These are phyloP conservation scores for Vimba vimba DNA, from an alignment of 2,113 vertebrate species.

Conservation along the genomic window DNA sequence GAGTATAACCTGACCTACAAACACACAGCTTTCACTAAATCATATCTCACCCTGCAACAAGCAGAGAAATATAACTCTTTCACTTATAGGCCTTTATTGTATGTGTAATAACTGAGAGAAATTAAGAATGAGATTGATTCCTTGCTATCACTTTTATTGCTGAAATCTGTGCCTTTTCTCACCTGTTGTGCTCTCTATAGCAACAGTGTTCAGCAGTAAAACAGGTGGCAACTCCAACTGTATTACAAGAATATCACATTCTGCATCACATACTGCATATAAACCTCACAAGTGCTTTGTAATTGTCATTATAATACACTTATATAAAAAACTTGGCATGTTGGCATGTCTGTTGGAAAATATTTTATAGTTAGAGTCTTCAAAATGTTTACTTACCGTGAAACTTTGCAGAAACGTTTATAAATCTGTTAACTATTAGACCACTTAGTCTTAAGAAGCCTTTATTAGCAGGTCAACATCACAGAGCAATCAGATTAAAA, in stretches of 20 bases:
- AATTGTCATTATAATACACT: neutral
- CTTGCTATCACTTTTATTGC: neutral
- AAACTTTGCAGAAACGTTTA: neutral
- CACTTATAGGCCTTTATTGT: neutral
- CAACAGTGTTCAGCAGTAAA: neutral
- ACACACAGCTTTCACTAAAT: neutral
- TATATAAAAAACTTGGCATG: neutral
- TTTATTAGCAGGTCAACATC: neutral
- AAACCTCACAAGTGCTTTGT: neutral
- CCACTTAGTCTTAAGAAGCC: neutral
- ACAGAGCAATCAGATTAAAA: neutral
- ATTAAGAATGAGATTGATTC: neutral
- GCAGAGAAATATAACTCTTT: neutral
- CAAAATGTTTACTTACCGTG: neutral
- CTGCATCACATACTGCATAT: neutral
- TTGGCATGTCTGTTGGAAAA: neutral
- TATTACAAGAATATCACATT: constrained; percentile 6
- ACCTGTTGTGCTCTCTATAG: constrained; percentile 37
- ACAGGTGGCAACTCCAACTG: constrained; percentile 35
- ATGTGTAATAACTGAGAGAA: neutral
- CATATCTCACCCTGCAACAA: neutral
- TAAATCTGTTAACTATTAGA: neutral
- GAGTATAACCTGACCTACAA: neutral
- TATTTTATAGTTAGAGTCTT: neutral
- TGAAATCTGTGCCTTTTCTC: neutral